These are phyloP conservation scores for Nemotelus pantherinus DNA, from an alignment of 2,888 invertebrate genomes.

Conservation along the genomic window DNA sequence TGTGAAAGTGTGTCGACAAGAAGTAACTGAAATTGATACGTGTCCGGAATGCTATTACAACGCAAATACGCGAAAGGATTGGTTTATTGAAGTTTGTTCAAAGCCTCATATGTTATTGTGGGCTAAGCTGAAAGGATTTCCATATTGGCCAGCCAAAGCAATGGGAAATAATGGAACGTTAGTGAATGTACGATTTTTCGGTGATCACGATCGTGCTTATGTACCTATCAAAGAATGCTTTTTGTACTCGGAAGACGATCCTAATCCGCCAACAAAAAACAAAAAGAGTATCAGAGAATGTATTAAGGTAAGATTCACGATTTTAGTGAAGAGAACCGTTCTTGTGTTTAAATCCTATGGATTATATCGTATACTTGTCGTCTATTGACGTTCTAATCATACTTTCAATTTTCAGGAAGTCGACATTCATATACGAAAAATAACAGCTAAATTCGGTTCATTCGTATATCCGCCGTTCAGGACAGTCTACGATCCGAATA, in stretches of 20 bases:
- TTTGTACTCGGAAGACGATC: constrained; percentile 81
- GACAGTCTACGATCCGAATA: constrained; percentile 73
- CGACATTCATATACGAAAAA: constrained; percentile 77
- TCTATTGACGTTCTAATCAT: too few relatives aligned
- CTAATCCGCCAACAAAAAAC: constrained; percentile 66
- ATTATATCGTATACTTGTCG: too few relatives aligned
- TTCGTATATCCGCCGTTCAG: constrained; percentile 80
- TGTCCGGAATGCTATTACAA: constrained; percentile 92
- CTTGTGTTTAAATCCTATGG: too few relatives aligned
- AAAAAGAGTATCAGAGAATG: constrained; percentile 71
- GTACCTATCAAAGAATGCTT: constrained; percentile 85
- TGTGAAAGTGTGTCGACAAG: constrained; percentile 85
- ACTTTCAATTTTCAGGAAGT: constrained; percentile 70
- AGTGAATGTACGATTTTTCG: constrained; percentile 94
- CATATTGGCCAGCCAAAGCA: constrained; percentile 97
- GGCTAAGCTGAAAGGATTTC: constrained; percentile 96
- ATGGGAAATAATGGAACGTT: constrained; percentile 76
- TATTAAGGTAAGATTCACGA: constrained; percentile 65
- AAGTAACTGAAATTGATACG: constrained; percentile 91
- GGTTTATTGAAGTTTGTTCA: constrained; percentile 93
- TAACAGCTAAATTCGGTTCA: constrained; percentile 75
- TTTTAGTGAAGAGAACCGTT: not conserved
- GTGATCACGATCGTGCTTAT: constrained; percentile 94
- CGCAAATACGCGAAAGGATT: constrained; percentile 82
- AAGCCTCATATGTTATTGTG: constrained; percentile 91